Evolutionary conservation across 2,888 invertebrate genomes (phyloP), one percentile per base, ranked within the genome.

Genomic region (Sinopyrophorus schimmeli): DNA sequence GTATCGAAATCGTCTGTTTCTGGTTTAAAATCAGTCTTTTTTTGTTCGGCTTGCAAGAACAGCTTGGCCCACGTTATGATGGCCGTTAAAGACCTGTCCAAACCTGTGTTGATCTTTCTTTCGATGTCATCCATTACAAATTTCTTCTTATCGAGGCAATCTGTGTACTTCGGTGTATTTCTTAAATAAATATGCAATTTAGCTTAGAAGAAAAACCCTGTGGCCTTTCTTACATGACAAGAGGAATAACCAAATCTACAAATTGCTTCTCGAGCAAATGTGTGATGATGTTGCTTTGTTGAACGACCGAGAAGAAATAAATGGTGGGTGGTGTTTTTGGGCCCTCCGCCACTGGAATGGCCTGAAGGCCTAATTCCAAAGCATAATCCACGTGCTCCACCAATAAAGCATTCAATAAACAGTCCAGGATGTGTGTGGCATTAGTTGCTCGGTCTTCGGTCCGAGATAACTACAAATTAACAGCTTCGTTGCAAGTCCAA

Each of bases 311-410:
- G 69, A 98, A 96, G 76, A 97, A 98, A 71, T 93, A 88, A 52
- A 96, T 85, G 54, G 89, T 91, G 11, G 91, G 90, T 1, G 84
- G 83, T 1, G 80, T 80, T 74, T 92, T 92, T 58, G 66, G 60
- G 3, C 88, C 89, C 71, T 99, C 98, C 0, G 88, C 87, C 17
- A 92, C 85, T 0, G 93, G 93, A 53, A 93, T 87, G 12, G 87
- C 86, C 70, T 92, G 92, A 31, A 97, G 74, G 0, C 94, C 97
- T 28, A 97, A 73, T 69, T 98, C 98, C 3, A 99, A 75, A 0
- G 97, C 98, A 72, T 99, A 99, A 71, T 96, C 95, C 0, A 98
- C 89, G 69, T 97, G 97, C 61, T 99, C 96, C 1, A 83, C 82
- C 62, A 94, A 81, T 10, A 99, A 74, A 65, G 89, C 87, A 55